These are phyloP conservation scores for Rutilus rutilus DNA, from an alignment of 2,113 vertebrate species.

Conservation along the genomic window DNA sequence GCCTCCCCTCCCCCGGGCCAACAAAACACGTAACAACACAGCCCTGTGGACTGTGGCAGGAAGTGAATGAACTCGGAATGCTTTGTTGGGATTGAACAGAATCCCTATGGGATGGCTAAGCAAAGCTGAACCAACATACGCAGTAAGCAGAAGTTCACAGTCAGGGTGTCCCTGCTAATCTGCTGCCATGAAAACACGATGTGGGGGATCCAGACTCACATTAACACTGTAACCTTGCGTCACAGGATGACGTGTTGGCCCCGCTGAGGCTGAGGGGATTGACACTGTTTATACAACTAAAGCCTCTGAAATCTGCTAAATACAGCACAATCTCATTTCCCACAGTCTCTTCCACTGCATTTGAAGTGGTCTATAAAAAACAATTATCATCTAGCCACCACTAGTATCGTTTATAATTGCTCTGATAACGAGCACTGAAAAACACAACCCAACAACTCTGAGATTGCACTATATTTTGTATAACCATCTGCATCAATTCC, in stretches of 20 bases:
- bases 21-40: slow-evolving; percentile 8
- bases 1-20: not conserved
- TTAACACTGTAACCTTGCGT: slow-evolving; percentile 28
- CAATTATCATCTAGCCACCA: not conserved
- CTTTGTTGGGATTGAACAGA: slow-evolving; percentile 19
- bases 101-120: slow-evolving; percentile 7
- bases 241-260: slow-evolving; percentile 13
- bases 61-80: slow-evolving; percentile 30
- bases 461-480: not conserved
- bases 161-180: slow-evolving; percentile 44
- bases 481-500: not conserved
- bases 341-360: slow-evolving; percentile 12
- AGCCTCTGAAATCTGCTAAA: slow-evolving; percentile 36
- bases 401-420: not conserved
- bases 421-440: not conserved
- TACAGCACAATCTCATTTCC: slow-evolving; percentile 15
- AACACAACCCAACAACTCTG: not conserved
- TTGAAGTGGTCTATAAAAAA: not conserved
- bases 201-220: slow-evolving; percentile 38
- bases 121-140: slow-evolving; percentile 25
- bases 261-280: slow-evolving; percentile 26
- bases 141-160: slow-evolving; percentile 29
- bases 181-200: slow-evolving; percentile 27
- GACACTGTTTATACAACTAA: slow-evolving; percentile 44
- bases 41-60: slow-evolving; percentile 5